phyloP scores from a whole-genome alignment of 92 coral and sea anemone species.

The Galaxea fascicularis region DNA sequence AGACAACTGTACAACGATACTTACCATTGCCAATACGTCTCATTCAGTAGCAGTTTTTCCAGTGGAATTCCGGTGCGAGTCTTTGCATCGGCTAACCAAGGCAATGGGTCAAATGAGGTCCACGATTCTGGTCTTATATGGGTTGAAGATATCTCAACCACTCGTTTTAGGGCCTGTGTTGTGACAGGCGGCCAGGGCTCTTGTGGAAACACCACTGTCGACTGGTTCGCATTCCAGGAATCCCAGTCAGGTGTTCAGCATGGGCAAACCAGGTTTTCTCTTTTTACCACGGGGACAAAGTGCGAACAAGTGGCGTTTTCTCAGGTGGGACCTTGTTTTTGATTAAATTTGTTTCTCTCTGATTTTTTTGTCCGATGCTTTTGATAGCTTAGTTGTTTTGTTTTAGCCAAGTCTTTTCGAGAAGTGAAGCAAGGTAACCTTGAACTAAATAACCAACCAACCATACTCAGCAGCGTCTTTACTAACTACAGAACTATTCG shows the following conservation, averaged over 20 bases:
- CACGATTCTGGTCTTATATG: slow-evolving; percentile 20
- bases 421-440: no score
- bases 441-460: no score
- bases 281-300: slow-evolving; percentile 26
- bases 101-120: slow-evolving; percentile 9
- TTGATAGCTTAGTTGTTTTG: no score
- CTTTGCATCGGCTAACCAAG: slow-evolving; percentile 24
- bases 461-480: no score
- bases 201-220: slow-evolving; percentile 20
- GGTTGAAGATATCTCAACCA: slow-evolving; percentile 25
- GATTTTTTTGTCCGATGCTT: no score
- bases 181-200: slow-evolving; percentile 14
- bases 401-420: no score
- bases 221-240: slow-evolving; percentile 42
- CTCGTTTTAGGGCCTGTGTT: slow-evolving; percentile 33
- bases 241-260: slow-evolving; percentile 1
- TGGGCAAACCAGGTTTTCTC: not conserved
- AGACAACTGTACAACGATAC: not conserved
- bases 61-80: slow-evolving; percentile 19
- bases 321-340: not conserved
- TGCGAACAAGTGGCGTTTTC: slow-evolving; percentile 11
- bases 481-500: no score
- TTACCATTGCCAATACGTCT: slow-evolving; percentile 2
- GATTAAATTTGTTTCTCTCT: no score
- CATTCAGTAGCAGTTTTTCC: slow-evolving; percentile 20